Percentiles rank a stretch among this genome's conserved stretches.
Conservation (phyloP, 2,888 invertebrate species). For the Sinelater perroti region DNA sequence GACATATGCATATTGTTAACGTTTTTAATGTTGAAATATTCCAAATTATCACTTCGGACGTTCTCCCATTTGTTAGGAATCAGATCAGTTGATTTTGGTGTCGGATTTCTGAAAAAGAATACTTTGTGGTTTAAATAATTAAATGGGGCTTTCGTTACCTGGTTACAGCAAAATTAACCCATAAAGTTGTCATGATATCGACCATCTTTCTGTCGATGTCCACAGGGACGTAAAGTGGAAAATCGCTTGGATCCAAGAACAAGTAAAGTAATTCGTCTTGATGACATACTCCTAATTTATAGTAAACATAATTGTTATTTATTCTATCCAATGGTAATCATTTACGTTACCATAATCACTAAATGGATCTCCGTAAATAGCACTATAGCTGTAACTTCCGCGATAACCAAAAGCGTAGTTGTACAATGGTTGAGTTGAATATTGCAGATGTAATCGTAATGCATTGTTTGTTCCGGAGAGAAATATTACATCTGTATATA, state of each 20-base stretch:
- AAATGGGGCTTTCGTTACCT: no score
- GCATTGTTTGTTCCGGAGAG: slow-evolving; percentile 46
- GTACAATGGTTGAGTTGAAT: slow-evolving; percentile 67
- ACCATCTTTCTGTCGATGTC: slow-evolving; percentile 2
- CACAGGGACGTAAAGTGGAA: slow-evolving; percentile 20
- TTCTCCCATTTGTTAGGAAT: no score
- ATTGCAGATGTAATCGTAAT: slow-evolving; percentile 64
- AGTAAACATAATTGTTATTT: no score
- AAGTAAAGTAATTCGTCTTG: slow-evolving; percentile 21
- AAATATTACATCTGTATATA: background rate
- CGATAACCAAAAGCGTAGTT: slow-evolving; percentile 61
- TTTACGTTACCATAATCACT: slow-evolving; percentile 23
- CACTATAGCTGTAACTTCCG: slow-evolving; percentile 5
- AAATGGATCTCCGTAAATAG: slow-evolving; percentile 1
- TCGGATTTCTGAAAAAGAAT: no score
- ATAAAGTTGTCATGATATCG: slow-evolving; percentile 11
- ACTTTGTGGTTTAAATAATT: no score
- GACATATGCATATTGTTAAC: no score
- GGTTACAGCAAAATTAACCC: slow-evolving; percentile 10
- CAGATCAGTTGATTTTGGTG: no score
- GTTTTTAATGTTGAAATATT: no score
- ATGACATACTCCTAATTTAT: slow-evolving; percentile 16
- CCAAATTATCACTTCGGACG: no score
- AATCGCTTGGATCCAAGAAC: background rate
- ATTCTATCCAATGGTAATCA: no score